Conservation (phyloP, 2,888 invertebrate genomes). For the Ethmia dodecea region DNA sequence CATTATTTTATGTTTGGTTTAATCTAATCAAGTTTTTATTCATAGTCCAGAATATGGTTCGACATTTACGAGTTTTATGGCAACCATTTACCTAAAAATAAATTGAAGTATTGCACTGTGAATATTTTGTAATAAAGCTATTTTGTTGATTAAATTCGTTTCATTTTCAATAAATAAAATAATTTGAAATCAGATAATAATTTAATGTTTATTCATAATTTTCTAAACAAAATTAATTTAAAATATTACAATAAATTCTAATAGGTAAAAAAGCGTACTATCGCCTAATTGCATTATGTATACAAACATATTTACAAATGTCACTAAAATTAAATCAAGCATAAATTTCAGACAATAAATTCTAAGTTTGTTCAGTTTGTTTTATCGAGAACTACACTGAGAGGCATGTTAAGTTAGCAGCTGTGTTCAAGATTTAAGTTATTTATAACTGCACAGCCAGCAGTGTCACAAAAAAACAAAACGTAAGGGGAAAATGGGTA, state of each 20-base stretch:
- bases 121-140: slow-evolving; percentile 50
- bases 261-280: slow-evolving; percentile 56
- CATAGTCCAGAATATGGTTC: slow-evolving; percentile 12
- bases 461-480: no score
- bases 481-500: no score
- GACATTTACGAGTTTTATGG: slow-evolving; percentile 31
- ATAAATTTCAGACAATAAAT: slow-evolving; percentile 2
- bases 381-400: no score
- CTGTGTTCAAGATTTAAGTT: no score
- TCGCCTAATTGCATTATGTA: slow-evolving; percentile 44
- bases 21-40: no score
- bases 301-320: slow-evolving; percentile 10
- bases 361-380: no score
- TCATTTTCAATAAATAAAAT: slow-evolving; percentile 27
- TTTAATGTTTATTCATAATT: slow-evolving; percentile 50
- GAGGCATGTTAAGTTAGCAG: no score
- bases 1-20: no score
- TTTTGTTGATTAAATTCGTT: no score
- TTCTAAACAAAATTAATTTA: slow-evolving; percentile 41
- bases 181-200: slow-evolving; percentile 51
- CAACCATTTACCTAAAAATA: slow-evolving; percentile 45
- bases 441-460: no score
- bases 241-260: slow-evolving; percentile 40
- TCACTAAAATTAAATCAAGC: slow-evolving; percentile 2
- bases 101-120: slow-evolving; percentile 50